These are phyloP conservation scores for Solea solea DNA, from an alignment of 2,113 vertebrate species.

Conservation along the genomic window DNA sequence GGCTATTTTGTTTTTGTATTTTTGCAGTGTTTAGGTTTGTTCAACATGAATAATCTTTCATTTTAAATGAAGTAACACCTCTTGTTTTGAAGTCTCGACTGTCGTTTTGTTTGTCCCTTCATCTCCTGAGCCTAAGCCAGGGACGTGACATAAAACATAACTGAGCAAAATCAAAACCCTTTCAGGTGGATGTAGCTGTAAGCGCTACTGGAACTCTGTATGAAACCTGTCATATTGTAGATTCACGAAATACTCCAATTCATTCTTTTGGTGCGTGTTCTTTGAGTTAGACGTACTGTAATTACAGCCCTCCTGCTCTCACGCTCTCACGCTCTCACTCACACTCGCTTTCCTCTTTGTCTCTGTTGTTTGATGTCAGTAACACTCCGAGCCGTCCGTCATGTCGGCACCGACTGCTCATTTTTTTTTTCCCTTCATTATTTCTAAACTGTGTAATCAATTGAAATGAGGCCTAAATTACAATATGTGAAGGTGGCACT, in stretches of 20 bases:
- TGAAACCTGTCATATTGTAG: too few species aligned
- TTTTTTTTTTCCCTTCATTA: conserved; percentile 42
- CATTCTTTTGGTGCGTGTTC: conserved; percentile 4
- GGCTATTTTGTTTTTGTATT: too few species aligned
- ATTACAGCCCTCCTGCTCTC: conserved; percentile 2
- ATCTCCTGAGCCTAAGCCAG: too few species aligned
- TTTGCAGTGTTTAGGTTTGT: too few species aligned
- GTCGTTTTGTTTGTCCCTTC: too few species aligned
- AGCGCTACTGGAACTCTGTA: too few species aligned
- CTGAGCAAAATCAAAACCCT: too few species aligned
- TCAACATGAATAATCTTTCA: too few species aligned
- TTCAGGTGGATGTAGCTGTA: too few species aligned
- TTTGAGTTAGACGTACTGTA: conserved; percentile 16
- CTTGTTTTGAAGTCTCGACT: too few species aligned
- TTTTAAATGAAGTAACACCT: too few species aligned
- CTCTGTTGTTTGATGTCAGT: conserved; percentile 42
- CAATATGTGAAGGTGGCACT: conserved; percentile 16
- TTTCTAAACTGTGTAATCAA: conserved; percentile 29
- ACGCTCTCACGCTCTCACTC: neutral
- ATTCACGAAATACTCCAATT: neutral
- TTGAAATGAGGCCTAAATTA: conserved; percentile 36
- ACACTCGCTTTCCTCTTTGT: neutral
- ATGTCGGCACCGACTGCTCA: conserved; percentile 31
- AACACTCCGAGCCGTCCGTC: conserved; percentile 24
- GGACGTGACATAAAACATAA: too few species aligned